Evolutionary conservation across 2,113 vertebrate genomes (phyloP).

Genomic region (Prolemur simus): DNA sequence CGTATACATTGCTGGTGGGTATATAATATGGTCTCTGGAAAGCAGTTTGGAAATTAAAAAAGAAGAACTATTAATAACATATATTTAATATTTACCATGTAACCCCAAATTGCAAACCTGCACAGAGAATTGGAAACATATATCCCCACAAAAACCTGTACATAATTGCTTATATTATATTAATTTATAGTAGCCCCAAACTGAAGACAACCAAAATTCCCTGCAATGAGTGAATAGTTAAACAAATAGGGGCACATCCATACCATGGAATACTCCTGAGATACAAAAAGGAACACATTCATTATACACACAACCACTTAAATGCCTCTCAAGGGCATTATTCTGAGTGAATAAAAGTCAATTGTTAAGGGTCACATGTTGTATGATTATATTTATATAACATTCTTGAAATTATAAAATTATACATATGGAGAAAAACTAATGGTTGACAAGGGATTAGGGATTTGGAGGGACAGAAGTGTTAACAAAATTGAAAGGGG

Average conservation of each 20-base stretch:
- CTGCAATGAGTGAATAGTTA: not conserved
- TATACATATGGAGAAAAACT: not conserved
- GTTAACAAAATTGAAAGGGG: no score
- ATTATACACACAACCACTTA: not conserved
- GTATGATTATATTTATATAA: not conserved
- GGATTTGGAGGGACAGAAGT: not conserved
- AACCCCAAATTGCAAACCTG: not conserved
- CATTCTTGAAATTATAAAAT: not conserved
- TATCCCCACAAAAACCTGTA: not conserved
- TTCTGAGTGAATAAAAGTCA: not conserved
- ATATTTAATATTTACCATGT: not conserved
- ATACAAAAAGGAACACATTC: not conserved
- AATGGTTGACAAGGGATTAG: not conserved
- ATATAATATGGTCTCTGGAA: not conserved
- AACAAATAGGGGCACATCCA: not conserved
- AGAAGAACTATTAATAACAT: not conserved
- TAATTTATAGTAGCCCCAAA: not conserved
- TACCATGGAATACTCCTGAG: not conserved
- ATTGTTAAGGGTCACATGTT: not conserved
- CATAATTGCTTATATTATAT: not conserved
- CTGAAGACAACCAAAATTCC: not conserved
- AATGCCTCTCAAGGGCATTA: not conserved
- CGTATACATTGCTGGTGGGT: fast-evolving
- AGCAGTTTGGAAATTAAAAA: not conserved
- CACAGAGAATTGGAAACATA: not conserved